Base-by-base conservation (phyloP, 2,888 invertebrate species). In the Teleogryllus oceanicus region DNA sequence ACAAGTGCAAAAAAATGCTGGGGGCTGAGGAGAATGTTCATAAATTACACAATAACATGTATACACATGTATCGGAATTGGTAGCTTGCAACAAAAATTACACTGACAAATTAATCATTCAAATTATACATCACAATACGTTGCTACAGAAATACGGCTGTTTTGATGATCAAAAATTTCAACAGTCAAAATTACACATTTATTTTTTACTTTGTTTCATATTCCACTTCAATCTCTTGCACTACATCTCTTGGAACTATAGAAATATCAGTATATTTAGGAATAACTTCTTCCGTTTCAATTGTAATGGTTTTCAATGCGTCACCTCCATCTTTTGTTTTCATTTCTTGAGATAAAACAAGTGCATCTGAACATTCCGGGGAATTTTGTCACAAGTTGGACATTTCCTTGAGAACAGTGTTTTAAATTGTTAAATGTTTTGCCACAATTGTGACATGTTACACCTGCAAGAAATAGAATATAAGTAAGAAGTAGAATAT, bases 201-300 rank as follows among this genome's bases (percentile, higher is more conserved):
- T 37, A 37, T 37, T 37, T 37, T 37, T 62, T n/a, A 62, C 62
- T 62, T 62, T 8, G 62, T n/a, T 62, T 62, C 62, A n/a, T 18
- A 62, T n/a, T 62, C 62, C 62, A 62, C 62, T 62, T 62, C 62
- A n/a, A 62, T 62, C 62, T 62, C 62, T 62, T 62, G 62, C 62
- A 62, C 62, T n/a, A 62, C 62, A n/a, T 62, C 62, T 62, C 62
- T 13, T 62, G 62, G 62, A n/a, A 62, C 62, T 3, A 62, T 62
- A 18, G 62, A 18, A n/a, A 62, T 62, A n/a, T 62, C 62, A 62
- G 62, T 62, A n/a, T 18, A 62, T n/a, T 62, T 62, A 18, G 62
- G 62, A 13, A 62, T 18, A 4, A 62, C n/a, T 13, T 62, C 62
- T 62, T 62, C 62, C 4, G 13, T 62, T 13, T 18, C 12, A n/a